These are phyloP conservation scores for Bolborhynchus lineola DNA, from an alignment of 2,113 vertebrate genomes.

Conservation along the genomic window DNA sequence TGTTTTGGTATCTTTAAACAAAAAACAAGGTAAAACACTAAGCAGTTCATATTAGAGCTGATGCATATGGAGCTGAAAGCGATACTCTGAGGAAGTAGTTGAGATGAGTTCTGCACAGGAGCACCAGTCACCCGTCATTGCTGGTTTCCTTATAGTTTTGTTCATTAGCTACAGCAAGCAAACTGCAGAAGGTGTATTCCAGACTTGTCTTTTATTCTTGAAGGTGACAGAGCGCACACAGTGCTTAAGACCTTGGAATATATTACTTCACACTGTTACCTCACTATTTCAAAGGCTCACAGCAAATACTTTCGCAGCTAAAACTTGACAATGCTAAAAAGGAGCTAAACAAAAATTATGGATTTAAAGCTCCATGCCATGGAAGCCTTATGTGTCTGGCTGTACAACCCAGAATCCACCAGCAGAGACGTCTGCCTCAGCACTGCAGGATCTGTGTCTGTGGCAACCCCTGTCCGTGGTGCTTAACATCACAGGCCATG, in stretches of 20 bases:
- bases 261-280: fast-evolving
- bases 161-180: neutral
- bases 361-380: neutral
- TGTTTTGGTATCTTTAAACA: neutral
- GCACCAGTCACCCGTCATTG: neutral
- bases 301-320: neutral
- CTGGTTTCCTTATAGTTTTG: fast-evolving
- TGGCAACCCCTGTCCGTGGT: neutral
- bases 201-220: neutral
- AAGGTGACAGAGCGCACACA: neutral
- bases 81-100: neutral
- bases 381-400: neutral
- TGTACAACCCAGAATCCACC: neutral
- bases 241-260: fast-evolving
- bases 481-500: fast-evolving
- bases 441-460: neutral
- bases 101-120: neutral
- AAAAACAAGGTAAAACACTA: neutral
- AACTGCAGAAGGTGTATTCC: neutral
- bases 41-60: neutral
- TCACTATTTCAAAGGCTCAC: neutral
- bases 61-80: neutral
- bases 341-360: neutral
- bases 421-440: fast-evolving
- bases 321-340: neutral